These are phyloP conservation scores for Anas platyrhynchos DNA, from an alignment of 2,113 vertebrate genomes.

Conservation along the genomic window DNA sequence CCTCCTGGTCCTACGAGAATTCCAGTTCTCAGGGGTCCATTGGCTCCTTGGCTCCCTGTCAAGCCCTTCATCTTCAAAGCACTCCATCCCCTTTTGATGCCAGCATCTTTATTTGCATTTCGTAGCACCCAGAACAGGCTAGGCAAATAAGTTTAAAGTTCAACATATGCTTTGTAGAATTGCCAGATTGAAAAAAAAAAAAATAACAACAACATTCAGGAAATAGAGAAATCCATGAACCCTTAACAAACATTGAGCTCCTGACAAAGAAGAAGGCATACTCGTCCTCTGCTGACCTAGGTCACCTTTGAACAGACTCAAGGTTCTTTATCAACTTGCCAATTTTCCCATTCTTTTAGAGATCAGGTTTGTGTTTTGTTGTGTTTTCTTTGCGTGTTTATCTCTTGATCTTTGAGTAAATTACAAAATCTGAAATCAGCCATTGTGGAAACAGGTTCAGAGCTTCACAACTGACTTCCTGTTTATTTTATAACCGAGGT, in stretches of 20 bases:
- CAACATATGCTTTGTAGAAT: conserved; percentile 23
- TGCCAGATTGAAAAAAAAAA: background rate
- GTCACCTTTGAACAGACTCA: conserved; percentile 34
- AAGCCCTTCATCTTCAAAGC: conserved; percentile 40
- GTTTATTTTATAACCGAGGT: background rate
- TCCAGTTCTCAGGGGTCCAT: background rate
- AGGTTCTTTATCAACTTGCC: conserved; percentile 6
- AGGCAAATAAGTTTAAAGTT: conserved; percentile 8
- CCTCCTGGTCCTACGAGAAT: background rate
- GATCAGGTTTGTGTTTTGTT: background rate
- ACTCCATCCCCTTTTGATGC: background rate
- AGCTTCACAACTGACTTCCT: background rate
- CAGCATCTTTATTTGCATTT: conserved; percentile 2
- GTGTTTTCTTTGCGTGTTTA: background rate
- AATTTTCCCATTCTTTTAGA: background rate
- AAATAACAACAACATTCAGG: background rate
- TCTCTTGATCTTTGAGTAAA: conserved; percentile 21
- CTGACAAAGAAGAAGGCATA: conserved; percentile 4
- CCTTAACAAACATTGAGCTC: conserved; percentile 29
- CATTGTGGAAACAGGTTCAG: background rate
- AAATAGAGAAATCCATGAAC: background rate
- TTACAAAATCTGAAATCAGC: background rate
- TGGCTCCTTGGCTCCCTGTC: conserved; percentile 13
- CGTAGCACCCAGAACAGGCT: background rate
- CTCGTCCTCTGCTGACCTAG: conserved; percentile 8